Percentiles rank a stretch among this genome's conserved stretches.
Evolutionary conservation across 2,113 vertebrate species (phyloP).

Genomic region (Garra rufa): DNA sequence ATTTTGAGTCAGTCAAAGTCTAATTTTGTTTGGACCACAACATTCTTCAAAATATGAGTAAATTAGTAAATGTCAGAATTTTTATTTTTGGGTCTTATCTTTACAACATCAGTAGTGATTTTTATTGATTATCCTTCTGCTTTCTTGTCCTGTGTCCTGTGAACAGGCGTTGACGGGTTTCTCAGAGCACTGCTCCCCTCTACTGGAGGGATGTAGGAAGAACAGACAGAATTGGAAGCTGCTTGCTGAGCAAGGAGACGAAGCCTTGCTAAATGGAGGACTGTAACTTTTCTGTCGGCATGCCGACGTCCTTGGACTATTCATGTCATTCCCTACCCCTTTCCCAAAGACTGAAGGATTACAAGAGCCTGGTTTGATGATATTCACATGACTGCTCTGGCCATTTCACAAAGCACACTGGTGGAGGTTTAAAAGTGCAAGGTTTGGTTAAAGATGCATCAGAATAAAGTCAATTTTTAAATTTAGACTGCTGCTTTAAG

Average conservation of each 20-base stretch:
- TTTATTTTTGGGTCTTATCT: too few relatives aligned
- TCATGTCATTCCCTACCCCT: not conserved
- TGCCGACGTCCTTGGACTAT: not conserved
- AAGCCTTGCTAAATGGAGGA: constrained; percentile 80
- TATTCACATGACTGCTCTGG: not conserved
- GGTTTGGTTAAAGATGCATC: not conserved
- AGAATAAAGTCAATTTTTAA: not conserved
- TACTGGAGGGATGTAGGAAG: constrained; percentile 91
- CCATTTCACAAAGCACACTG: not conserved
- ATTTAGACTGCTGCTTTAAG: not conserved
- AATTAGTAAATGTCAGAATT: too few relatives aligned
- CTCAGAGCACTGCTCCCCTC: constrained; percentile 87
- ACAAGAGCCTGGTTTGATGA: not conserved
- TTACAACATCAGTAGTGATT: too few relatives aligned
- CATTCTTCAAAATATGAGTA: too few relatives aligned
- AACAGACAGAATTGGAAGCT: constrained; percentile 93
- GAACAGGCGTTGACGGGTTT: constrained; percentile 85
- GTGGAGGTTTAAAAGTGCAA: not conserved
- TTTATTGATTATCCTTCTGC: not conserved
- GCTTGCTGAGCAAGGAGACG: constrained; percentile 88
- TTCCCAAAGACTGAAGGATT: constrained; percentile 14
- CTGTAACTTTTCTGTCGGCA: constrained; percentile 65
- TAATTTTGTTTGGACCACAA: too few relatives aligned
- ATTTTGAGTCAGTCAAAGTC: too few relatives aligned
- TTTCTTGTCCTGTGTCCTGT: constrained; percentile 15